phyloP scores from a whole-genome alignment of 2,797 vertebrate species.

The Champsocephalus esox region DNA sequence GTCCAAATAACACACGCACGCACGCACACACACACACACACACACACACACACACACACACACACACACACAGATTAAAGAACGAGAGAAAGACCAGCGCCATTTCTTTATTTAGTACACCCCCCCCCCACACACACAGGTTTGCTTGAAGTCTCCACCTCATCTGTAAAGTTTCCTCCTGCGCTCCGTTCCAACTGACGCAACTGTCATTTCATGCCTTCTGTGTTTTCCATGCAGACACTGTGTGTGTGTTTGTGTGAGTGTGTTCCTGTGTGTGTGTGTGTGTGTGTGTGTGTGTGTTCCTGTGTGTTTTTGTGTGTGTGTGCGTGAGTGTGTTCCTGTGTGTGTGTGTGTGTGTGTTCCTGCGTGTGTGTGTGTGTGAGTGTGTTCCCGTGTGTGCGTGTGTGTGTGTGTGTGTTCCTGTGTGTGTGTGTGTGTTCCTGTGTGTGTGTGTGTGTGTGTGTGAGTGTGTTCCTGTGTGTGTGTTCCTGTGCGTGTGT shows the following conservation, averaged over 20 bases:
- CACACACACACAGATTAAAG: constrained; percentile 37
- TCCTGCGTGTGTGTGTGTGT: too few relatives aligned
- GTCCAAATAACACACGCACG: constrained; percentile 52
- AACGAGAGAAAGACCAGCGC: constrained; percentile 23
- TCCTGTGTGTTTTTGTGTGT: too few relatives aligned
- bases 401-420: too few relatives aligned
- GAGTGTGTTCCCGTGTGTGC: too few relatives aligned
- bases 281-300: background rate
- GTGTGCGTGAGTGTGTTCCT: too few relatives aligned
- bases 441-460: too few relatives aligned
- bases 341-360: too few relatives aligned
- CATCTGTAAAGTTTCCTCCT: constrained; percentile 74
- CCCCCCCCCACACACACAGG: constrained; percentile 37
- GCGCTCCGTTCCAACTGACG: constrained; percentile 74
- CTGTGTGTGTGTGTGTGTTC: too few relatives aligned
- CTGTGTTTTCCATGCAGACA: constrained; percentile 50
- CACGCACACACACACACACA: constrained; percentile 26
- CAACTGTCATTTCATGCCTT: constrained; percentile 81
- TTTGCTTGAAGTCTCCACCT: constrained; percentile 74
- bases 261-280: constrained; percentile 20
- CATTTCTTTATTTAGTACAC: constrained; percentile 50
- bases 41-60: constrained; percentile 4
- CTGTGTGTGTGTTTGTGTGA: constrained; percentile 14
- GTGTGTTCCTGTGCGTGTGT: too few relatives aligned
- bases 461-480: too few relatives aligned